Conservation (phyloP, 2,113 vertebrate species). For the Pica pica region DNA sequence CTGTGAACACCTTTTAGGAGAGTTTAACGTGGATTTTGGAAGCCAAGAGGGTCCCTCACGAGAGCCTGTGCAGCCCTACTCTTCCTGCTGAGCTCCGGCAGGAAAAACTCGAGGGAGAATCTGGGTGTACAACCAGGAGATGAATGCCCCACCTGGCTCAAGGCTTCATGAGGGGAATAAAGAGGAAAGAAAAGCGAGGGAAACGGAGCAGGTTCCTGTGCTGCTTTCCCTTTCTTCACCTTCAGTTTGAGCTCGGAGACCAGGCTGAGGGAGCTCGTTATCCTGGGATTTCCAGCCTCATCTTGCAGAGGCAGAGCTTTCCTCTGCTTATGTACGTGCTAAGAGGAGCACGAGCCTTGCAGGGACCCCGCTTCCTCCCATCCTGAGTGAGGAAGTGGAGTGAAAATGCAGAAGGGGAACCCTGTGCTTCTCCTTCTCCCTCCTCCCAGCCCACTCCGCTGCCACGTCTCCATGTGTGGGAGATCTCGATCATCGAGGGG, state of each 20-base stretch:
- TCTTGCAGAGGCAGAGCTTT: neutral
- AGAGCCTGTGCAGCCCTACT: neutral
- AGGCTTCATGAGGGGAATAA: neutral
- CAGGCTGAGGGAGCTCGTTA: neutral
- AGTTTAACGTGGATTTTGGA: neutral
- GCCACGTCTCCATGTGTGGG: rapidly evolving
- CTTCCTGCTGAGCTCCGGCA: neutral
- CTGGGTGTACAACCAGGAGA: no score
- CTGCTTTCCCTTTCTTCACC: neutral
- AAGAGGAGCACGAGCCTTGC: neutral
- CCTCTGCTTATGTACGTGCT: neutral
- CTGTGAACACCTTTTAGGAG: neutral
- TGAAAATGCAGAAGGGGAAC: neutral
- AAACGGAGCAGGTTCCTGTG: neutral
- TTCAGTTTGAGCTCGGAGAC: neutral
- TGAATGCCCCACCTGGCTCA: neutral
- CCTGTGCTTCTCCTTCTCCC: neutral
- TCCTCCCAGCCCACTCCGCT: neutral
- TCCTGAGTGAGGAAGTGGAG: rapidly evolving
- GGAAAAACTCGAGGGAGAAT: neutral
- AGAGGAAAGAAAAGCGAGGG: neutral
- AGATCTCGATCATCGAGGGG: neutral
- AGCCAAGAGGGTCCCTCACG: neutral
- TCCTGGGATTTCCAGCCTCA: neutral
- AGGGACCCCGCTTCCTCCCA: neutral